These are phyloP conservation scores for Melierax canorus DNA, from an alignment of 2,113 vertebrate species.

Conservation along the genomic window DNA sequence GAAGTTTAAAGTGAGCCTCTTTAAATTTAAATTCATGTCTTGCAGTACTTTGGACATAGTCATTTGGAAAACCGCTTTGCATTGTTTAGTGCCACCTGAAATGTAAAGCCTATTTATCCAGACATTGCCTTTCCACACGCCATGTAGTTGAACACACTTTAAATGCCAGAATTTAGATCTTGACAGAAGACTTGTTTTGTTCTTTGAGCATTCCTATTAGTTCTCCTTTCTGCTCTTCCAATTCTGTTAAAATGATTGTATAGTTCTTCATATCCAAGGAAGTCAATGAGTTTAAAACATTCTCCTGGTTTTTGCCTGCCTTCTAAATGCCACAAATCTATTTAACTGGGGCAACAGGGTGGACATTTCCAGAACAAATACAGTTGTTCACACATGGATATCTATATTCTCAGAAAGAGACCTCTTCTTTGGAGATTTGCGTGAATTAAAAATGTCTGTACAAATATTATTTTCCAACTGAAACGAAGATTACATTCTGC, in stretches of 20 bases:
- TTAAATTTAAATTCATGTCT: not conserved
- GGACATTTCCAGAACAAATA: conserved; percentile 25
- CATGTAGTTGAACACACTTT: not conserved
- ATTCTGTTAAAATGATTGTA: not conserved
- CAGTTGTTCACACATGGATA: conserved; percentile 41
- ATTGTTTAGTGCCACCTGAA: not conserved
- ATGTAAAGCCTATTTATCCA: not conserved
- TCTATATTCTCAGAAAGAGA: not conserved
- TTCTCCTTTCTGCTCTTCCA: not conserved
- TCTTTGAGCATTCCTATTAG: not conserved
- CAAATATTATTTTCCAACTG: not conserved
- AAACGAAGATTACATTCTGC: not conserved
- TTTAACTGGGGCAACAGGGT: not conserved
- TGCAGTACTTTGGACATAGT: not conserved
- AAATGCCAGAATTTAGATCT: not conserved
- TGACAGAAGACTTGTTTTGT: not conserved
- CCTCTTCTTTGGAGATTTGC: not conserved
- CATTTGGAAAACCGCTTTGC: not conserved
- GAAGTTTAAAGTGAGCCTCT: not conserved
- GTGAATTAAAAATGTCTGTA: not conserved
- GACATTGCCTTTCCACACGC: not conserved
- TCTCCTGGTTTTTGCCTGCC: not conserved
- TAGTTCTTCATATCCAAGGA: not conserved
- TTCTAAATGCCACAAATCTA: not conserved
- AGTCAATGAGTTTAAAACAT: not conserved